A percentile compares a stretch with the other conserved stretches of the same genome.
Conservation (phyloP, 2,113 vertebrate genomes). For the Camelus bactrianus region DNA sequence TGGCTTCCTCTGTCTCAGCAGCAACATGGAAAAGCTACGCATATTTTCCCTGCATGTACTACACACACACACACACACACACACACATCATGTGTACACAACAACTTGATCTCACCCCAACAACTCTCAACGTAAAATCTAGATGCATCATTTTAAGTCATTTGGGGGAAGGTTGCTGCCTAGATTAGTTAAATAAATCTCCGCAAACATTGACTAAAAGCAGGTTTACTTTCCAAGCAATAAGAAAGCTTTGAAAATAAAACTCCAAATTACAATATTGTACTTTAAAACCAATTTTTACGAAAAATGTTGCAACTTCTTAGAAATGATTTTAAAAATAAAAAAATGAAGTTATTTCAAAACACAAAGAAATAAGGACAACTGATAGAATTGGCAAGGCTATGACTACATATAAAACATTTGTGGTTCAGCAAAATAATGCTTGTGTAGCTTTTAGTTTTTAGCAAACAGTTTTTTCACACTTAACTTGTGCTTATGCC, state of each 20-base stretch:
- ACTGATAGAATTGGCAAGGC: neutral
- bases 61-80: neutral
- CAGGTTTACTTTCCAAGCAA: neutral
- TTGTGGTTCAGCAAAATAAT: neutral
- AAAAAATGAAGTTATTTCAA: neutral
- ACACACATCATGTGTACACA: neutral
- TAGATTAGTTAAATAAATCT: neutral
- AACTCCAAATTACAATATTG: neutral
- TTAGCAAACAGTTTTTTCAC: neutral
- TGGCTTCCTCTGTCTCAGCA: neutral
- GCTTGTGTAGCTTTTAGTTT: neutral
- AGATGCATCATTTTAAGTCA: neutral
- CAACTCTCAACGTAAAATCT: neutral
- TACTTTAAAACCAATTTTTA: neutral
- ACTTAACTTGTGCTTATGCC: neutral
- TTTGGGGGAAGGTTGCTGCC: neutral
- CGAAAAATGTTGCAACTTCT: neutral
- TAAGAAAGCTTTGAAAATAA: neutral
- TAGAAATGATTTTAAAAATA: neutral
- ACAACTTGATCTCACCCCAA: fast-evolving
- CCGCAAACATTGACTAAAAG: neutral
- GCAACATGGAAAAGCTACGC: neutral
- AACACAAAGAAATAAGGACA: neutral
- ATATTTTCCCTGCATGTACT: neutral
- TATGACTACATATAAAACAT: neutral